Base-by-base conservation (phyloP, 2,797 vertebrate genomes). In the Chaetodon trifasciatus region DNA sequence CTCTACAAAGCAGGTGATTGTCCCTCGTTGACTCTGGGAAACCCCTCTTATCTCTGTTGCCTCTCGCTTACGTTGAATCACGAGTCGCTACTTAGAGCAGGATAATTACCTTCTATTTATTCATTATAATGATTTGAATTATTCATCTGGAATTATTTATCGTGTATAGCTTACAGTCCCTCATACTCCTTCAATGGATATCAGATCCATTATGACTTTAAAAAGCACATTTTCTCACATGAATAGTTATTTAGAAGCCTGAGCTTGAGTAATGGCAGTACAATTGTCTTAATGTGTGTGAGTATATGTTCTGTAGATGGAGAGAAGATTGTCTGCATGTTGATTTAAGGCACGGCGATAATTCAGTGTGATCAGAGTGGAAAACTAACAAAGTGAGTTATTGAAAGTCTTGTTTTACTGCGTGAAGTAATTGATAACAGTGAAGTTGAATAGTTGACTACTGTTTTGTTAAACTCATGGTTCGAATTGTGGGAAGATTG, bases 1-100 rank as follows among this genome's bases (percentile, higher is more conserved):
- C 79, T 76, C 69, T 11, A 71, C 70, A 88, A 83, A 91, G 88
- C 91, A 90, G 90, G 85, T 87, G 87, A 93, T 86, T 85, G 90
- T 83, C 82, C 79, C 85, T 84, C 28, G 42, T 92, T 92, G 92
- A 92, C 91, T 91, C 85, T 2, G 71, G 85, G 80, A 85, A 87
- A 74, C 50, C 86, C 79, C 87, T 87, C 82, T 91, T 40, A 72
- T 81, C 82, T 78, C 77, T 12, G 82, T 78, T 35, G 67, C 67
- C 56, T 57, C 4, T 13, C 69, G 63, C 85, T 86, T 42, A 52
- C 37, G 39, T 82, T 73, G 32, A 86, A 82, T 88, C 86, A 81
- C 63, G 8, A 74, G 74, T 40, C 72, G 72, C 70, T 81, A 52
- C 86, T 88, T 70, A n/a, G 46, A 74, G 65, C 64, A 12, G 66